Evolutionary conservation across 2,113 vertebrate genomes (phyloP).

Genomic region (Thamnaconus septentrionalis): DNA sequence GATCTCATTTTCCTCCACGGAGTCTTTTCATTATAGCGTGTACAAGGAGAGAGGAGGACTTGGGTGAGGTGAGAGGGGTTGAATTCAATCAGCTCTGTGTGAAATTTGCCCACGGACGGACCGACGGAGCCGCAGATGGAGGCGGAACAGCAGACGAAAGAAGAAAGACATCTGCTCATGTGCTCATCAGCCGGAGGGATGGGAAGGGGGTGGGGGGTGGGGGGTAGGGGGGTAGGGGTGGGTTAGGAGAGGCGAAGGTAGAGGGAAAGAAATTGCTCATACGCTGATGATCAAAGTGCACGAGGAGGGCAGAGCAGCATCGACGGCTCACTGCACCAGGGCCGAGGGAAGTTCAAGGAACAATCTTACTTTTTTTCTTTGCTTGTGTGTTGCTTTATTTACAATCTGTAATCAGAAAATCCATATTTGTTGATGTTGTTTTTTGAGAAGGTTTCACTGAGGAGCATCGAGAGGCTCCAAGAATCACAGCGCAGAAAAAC

Average conservation of each 20-base stretch:
- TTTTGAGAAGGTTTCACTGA: too few relatives aligned
- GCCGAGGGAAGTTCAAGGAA: too few relatives aligned
- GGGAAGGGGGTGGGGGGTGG: constrained; percentile 1
- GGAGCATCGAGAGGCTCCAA: too few relatives aligned
- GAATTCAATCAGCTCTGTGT: constrained; percentile 62
- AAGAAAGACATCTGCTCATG: constrained; percentile 40
- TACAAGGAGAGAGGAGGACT: neutral
- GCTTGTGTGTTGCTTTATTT: too few relatives aligned
- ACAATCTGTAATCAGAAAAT: too few relatives aligned
- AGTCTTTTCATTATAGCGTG: constrained; percentile 36
- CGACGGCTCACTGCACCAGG: too few relatives aligned
- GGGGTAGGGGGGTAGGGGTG: constrained; percentile 7
- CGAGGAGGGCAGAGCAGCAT: neutral
- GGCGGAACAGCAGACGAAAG: constrained; percentile 16
- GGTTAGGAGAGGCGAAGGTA: constrained; percentile 19
- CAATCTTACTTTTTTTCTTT: too few relatives aligned
- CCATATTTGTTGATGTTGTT: too few relatives aligned
- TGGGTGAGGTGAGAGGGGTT: neutral
- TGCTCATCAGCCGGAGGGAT: constrained; percentile 46
- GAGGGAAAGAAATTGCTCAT: constrained; percentile 14
- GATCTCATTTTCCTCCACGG: constrained; percentile 8
- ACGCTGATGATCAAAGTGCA: constrained; percentile 19
- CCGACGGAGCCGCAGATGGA: constrained; percentile 37
- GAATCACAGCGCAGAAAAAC: too few relatives aligned
- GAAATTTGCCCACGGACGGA: constrained; percentile 54